Evolutionary conservation across 2,888 invertebrate species (phyloP), one percentile per base, ranked within the genome.

Genomic region (Cheilosia vulpina): DNA sequence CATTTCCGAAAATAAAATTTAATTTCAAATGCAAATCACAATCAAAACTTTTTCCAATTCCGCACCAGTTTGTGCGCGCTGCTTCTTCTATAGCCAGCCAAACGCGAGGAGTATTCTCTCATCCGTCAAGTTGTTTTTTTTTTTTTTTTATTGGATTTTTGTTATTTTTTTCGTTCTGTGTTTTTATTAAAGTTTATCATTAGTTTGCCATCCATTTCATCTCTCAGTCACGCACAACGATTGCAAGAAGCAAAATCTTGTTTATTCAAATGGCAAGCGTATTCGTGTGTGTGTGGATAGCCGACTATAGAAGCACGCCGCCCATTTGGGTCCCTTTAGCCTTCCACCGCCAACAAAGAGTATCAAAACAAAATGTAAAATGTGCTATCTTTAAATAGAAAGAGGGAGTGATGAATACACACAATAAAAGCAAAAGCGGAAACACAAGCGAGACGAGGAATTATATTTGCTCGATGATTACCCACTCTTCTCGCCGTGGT

Each of bases 141-240:
- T 75, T 47, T 24, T 75, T 55, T 45, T 34, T 45, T 65, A 55
- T 53, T 65, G 68, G 55, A 38, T 41, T 13, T 62, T 13, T 27
- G 15, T 38, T 41, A 45, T 63, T 24, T 43, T 63, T 52, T 50
- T 75, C 19, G 2, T 47, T 31, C 31, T 31, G 31, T 38, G 15
- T 60, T 69, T 53, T 47, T 58, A 62, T 60, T 62, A 68, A 83
- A 83, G 62, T 83, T 83, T 83, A 66, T 72, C 82, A 82, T 82
- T 82, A 77, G 82, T 72, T 82, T 77, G 72, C 77, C 77, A 82
- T 82, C 77, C 77, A 73, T 83, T 77, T 73, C 77, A 72, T 78
- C 66, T 78, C 66, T 62, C 66, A 83, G 82, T 72, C 82, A 83
- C 82, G 82, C 82, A 83, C 66, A 60, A 34, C 66, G 72, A 78